phyloP scores from a whole-genome alignment of 2,888 invertebrate genomes.

The Dolichomitus sp. region DNA sequence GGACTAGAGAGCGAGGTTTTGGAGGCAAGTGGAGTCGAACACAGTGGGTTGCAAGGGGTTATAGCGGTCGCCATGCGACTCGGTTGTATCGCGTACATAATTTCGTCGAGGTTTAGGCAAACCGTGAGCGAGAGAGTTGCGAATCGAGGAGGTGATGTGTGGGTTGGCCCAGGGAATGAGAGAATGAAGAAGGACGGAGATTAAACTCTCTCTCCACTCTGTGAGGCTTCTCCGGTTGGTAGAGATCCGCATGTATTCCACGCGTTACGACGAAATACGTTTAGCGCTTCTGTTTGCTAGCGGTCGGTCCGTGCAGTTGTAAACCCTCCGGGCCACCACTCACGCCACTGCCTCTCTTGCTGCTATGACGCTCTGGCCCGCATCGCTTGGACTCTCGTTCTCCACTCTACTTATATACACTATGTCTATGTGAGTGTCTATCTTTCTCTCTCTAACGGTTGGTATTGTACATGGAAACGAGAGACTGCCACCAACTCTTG shows the following conservation, averaged over 20 bases:
- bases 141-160: background rate
- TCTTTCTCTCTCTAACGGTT: background rate
- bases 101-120: slow-evolving; percentile 65
- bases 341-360: slow-evolving; percentile 7
- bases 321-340: slow-evolving; percentile 62
- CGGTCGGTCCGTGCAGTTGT: slow-evolving; percentile 56
- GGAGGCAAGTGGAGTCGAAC: slow-evolving; percentile 40
- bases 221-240: slow-evolving; percentile 34
- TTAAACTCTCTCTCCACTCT: slow-evolving; percentile 21
- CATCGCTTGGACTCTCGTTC: slow-evolving; percentile 36
- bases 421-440: background rate
- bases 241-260: slow-evolving; percentile 55
- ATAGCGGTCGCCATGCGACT: slow-evolving; percentile 21
- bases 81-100: slow-evolving; percentile 65
- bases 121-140: slow-evolving; percentile 35
- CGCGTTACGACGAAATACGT: slow-evolving; percentile 65
- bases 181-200: slow-evolving; percentile 9
- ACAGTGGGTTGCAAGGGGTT: slow-evolving; percentile 10
- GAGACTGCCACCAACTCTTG: slow-evolving; percentile 55
- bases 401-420: slow-evolving; percentile 3
- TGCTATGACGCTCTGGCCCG: slow-evolving; percentile 29
- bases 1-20: slow-evolving; percentile 8
- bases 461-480: slow-evolving; percentile 22
- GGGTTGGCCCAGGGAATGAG: background rate
- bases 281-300: slow-evolving; percentile 66